Evolutionary conservation across 1,140 invertebrate genomes (phyloP), one percentile per base, ranked within the genome.

Genomic region (Lordiphosa clarofinis): DNA sequence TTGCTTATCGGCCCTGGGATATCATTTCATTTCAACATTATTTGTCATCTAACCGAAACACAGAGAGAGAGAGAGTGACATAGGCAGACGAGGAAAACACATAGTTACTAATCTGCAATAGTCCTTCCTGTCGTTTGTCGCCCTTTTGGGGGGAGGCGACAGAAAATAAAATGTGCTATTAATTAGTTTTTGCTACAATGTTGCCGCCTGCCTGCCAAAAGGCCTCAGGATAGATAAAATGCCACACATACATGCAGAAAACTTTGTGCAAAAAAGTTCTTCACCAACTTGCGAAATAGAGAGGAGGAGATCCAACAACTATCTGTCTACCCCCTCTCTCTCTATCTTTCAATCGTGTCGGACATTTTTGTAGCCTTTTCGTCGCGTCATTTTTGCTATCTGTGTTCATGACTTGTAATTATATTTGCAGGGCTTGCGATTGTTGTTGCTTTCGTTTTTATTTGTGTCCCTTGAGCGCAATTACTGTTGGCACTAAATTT

Each of bases 11-110:
- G 67, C 44, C 11, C 56, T 38, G 72, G 76, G 72, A 82, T 81
- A 82, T 76, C 76, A 76, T 81, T 81, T 81, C 82, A 81, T 81
- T 81, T 81, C 76, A 81, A 84, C 73, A 76, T 82, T 81, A 81
- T 84, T 81, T 81, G 76, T 81, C 76, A 72, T 69, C 69, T 37
- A 66, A 46, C 68, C 49, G 21, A 50, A 21, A 21, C 31, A 6
- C 33, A 10, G 33, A 12, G 42, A 3, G 33, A 15, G 15, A 8
- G 28, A 7, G 38, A 9, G 21, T 0, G 19, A 19, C 3, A 19
- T 2, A 19, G 19, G 19, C 19, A 19, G 19, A 4, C n/a, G 11
- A 21, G 42, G 21, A 31, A 11, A 21, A 9, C 8, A 9, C 21
- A 12, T 19, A 36, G 50, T 56, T 19, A 66, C 63, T 70, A 66